phyloP scores from a whole-genome alignment of 2,888 invertebrate species.

The Drosophila crucigera region DNA sequence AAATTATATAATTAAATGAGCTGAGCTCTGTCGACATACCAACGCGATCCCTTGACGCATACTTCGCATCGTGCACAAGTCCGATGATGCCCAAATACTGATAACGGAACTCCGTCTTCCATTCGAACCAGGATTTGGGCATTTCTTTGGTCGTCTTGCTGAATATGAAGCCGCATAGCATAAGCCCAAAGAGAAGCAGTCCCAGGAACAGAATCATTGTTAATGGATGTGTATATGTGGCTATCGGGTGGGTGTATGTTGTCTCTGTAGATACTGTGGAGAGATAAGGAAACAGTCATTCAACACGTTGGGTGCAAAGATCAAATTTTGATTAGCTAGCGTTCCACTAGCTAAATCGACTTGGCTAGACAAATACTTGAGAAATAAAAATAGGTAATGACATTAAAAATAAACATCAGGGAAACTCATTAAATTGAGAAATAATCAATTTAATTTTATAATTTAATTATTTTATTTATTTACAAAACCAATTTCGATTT shows the following conservation, averaged over 20 bases:
- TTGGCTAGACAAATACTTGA: not conserved
- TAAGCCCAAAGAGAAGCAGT: conserved; percentile 57
- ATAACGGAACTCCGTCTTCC: conserved; percentile 84
- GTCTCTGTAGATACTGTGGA: conserved; percentile 16
- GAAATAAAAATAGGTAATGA: not conserved
- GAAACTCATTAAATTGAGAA: not conserved
- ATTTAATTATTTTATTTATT: not conserved
- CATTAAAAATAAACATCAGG: not conserved
- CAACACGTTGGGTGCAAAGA: conserved; percentile 45
- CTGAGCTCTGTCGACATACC: conserved; percentile 71
- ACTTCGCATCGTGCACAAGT: conserved; percentile 81
- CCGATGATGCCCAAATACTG: conserved; percentile 83
- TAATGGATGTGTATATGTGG: not conserved
- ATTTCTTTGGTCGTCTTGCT: conserved; percentile 84
- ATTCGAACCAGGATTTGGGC: conserved; percentile 84
- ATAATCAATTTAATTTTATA: not conserved
- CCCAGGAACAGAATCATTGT: conserved; percentile 52
- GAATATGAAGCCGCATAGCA: conserved; percentile 80
- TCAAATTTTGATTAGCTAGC: conserved; percentile 45
- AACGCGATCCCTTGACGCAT: conserved; percentile 80
- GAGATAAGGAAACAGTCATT: conserved; percentile 44
- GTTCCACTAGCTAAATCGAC: not conserved
- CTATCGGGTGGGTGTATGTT: not conserved
- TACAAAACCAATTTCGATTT: not conserved
- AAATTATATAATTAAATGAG: not conserved